These are phyloP conservation scores for Distichodus sexfasciatus DNA, from an alignment of 2,797 vertebrate species.

Conservation along the genomic window DNA sequence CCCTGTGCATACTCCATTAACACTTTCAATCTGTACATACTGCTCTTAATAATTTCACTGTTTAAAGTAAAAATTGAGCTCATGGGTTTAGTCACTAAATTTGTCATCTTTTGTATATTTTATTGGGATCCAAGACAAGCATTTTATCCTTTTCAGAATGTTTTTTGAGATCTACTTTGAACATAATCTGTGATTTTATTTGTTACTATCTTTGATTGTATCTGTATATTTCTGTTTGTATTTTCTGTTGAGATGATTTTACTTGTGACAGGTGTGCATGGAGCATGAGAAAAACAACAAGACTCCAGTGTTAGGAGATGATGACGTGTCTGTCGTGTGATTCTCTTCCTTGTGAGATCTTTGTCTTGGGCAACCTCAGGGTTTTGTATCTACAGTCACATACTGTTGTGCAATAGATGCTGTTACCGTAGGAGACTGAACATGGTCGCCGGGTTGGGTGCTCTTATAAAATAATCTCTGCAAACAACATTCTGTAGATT, in stretches of 20 bases:
- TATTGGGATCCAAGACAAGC: slow-evolving; percentile 20
- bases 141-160: slow-evolving; percentile 23
- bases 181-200: neutral
- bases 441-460: slow-evolving; percentile 53
- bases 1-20: neutral
- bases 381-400: slow-evolving; percentile 54
- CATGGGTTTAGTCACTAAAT: neutral
- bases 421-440: slow-evolving; percentile 39
- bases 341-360: neutral
- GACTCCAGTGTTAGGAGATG: slow-evolving; percentile 12
- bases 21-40: slow-evolving; percentile 13
- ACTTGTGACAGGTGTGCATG: neutral
- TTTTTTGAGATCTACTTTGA: slow-evolving; percentile 4
- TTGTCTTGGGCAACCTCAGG: slow-evolving; percentile 63
- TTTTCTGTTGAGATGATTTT: neutral
- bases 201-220: neutral
- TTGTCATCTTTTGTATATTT: slow-evolving; percentile 37
- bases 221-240: neutral
- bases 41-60: slow-evolving; percentile 3
- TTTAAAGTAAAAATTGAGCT: no score
- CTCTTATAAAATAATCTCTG: slow-evolving; percentile 54
- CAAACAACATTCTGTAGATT: no score
- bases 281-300: slow-evolving; percentile 5
- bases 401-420: slow-evolving; percentile 46
- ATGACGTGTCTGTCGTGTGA: slow-evolving; percentile 9